Base-by-base conservation (phyloP, 23 tunicate genomes). In the Halocynthia roretzi region DNA sequence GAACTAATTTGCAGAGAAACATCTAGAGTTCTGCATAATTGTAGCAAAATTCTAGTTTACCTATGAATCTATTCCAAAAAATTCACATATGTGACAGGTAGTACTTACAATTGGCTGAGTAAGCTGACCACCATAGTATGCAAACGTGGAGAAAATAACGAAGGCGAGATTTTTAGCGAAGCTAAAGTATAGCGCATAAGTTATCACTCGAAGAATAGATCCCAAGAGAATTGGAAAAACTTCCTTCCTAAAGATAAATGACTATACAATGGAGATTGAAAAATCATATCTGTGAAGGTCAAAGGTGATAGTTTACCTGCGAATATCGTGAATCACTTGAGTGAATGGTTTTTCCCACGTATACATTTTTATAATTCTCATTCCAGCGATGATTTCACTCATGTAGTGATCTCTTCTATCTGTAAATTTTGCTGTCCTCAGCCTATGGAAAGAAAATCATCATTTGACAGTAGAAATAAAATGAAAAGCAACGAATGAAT, bases 281-380 rank as follows among this genome's bases (percentile, higher is more conserved):
- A 31, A 0, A 31, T 31, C 44, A 31, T 31, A 31, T 31, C 44
- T 31, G 44, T 31, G 44, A 31, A 31, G 44, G 44, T 31, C 44
- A 31, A 31, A 31, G 44, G 44, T 31, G 44, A 31, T 58, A 14
- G 2, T n/a, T 71, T 48, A 81, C 85, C 14, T 87, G 50, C 93
- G 50, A 15, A 76, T 8, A 48, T 87, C 52, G 5, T 54, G 18
- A 18, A 82, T 77, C 12, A 87, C 54, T 62, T 81, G 48, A 40
- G 60, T 57, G 52, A 87, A 87, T 5, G 93, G 67, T 7, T 81
- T 62, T 67, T 87, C 93, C 93, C 93, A 86, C 8, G 85, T 51
- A 53, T 86, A 81, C 93, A 87, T 87, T 58, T 87, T 87, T 50
- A 87, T 73, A 17, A 81, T 62, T 66, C 86, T 76, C 81, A 86